phyloP scores from a whole-genome alignment of 92 coral and sea anemone genomes.

The Actinernus sp. region DNA sequence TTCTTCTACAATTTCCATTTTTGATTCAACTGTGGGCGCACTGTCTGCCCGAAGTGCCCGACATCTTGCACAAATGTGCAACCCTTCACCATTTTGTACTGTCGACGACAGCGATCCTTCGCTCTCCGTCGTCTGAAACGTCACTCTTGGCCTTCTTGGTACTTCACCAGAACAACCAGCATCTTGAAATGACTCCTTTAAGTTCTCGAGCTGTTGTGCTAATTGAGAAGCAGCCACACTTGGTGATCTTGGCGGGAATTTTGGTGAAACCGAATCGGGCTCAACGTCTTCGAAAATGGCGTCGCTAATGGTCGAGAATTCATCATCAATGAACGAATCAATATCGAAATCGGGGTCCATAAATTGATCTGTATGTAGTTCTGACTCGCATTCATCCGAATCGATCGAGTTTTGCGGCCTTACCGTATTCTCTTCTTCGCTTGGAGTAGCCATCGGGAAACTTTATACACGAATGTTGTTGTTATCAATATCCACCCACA shows the following conservation, averaged over 20 bases:
- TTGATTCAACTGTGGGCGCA: background rate
- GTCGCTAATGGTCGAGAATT: conserved; percentile 7
- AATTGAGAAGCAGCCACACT: background rate
- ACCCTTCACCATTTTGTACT: too few species aligned
- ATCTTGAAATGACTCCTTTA: conserved; percentile 14
- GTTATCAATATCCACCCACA: too few species aligned
- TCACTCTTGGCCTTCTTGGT: background rate
- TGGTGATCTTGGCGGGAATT: background rate
- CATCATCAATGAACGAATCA: conserved; percentile 39
- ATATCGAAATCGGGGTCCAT: conserved; percentile 6
- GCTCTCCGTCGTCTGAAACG: background rate
- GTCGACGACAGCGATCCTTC: background rate
- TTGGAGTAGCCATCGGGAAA: too few species aligned
- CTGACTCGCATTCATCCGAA: conserved; percentile 6
- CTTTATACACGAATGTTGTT: too few species aligned
- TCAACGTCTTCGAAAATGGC: conserved; percentile 1
- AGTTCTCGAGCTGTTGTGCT: conserved; percentile 34
- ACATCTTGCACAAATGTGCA: background rate
- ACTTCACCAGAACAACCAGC: conserved; percentile 1
- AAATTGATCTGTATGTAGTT: conserved; percentile 2
- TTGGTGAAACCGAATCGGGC: background rate
- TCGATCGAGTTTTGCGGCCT: conserved; percentile 4
- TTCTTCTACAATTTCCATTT: too few species aligned
- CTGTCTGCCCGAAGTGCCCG: background rate
- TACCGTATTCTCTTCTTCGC: background rate